Base-by-base conservation (phyloP, 2,113 vertebrate species). In the Neoarius graeffei region DNA sequence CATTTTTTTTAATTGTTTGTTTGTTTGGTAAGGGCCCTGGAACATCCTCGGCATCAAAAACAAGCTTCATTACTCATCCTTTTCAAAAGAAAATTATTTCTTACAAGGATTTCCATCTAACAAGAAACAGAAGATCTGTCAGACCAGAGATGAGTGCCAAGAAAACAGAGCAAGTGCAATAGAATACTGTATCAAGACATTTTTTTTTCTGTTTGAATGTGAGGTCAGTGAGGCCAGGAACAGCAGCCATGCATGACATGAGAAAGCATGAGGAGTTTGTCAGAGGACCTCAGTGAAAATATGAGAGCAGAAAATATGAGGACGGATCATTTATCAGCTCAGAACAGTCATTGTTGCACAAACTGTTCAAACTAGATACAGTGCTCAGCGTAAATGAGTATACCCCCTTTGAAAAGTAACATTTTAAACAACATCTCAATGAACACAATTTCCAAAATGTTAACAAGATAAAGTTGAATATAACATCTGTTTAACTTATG, bases 141-240 rank as follows among this genome's bases (percentile, higher is more conserved):
- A 35, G 79, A 81, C 11, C 48, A 52, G 81, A 60, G n/a, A 66
- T 60, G 85, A 66, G 83, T 69, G 56, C 48, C 13, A 80, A 74
- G 81, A 89, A 91, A 91, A 92, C 87, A 90, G 77, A 25, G 3
- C 54, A 25, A 35, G 88, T 89, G 90, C 92, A 93, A 91, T 85
- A 56, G 85, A 56, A 59, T 10, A 42, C 42, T 42, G 42, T 42
- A 62, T n/a, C 84, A 83, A n/a, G 80, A 79, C 23, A 4, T 80
- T 52, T 52, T 30, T 86, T 83, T 84, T 69, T 67, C 13, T 7
- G 88, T 71, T 60, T 76, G 84, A 89, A 88, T 74, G 87, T 56
- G 42, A 64, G 73, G 42, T 42, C 73, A 11, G 42, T 15, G 69
- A 73, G 79, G 52, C 67, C 17, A n/a, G 50, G 20, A 73, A 15